phyloP scores from a whole-genome alignment of 2,888 invertebrate species.

The Xestia sexstrigata region DNA sequence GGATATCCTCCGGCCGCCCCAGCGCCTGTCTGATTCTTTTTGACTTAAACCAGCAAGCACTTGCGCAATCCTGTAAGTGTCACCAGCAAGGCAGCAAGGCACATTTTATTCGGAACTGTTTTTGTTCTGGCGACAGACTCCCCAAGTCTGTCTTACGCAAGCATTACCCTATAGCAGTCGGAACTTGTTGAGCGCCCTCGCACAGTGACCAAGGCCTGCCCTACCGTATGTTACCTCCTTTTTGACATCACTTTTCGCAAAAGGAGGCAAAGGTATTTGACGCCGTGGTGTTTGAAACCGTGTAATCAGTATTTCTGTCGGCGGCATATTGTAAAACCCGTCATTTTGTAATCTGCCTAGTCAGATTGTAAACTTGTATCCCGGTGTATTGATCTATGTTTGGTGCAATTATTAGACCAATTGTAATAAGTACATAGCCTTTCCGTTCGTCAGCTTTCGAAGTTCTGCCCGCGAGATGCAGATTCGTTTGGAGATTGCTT shows the following conservation, averaged over 20 bases:
- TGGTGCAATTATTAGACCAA: background rate
- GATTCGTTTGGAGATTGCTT: background rate
- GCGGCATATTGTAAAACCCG: too few relatives aligned
- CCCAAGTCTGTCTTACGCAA: background rate
- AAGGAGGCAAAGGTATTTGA: background rate
- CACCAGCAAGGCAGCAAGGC: background rate
- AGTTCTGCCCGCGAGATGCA: background rate
- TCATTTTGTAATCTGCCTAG: too few relatives aligned
- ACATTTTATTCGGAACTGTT: background rate
- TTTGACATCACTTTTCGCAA: background rate
- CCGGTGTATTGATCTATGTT: background rate
- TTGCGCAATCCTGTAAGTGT: background rate
- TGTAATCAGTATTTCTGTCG: too few relatives aligned
- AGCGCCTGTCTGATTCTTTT: background rate
- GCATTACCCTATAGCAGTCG: background rate
- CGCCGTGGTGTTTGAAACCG: too few relatives aligned
- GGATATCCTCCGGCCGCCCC: background rate
- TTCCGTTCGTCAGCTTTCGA: background rate
- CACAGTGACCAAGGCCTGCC: background rate
- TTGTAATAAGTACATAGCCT: background rate
- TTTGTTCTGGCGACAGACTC: background rate
- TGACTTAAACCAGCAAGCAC: background rate
- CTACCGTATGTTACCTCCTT: background rate
- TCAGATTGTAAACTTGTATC: background rate
- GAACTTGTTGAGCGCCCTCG: background rate